phyloP scores from a whole-genome alignment of 2,797 vertebrate species.

The Peromyscus eremicus region DNA sequence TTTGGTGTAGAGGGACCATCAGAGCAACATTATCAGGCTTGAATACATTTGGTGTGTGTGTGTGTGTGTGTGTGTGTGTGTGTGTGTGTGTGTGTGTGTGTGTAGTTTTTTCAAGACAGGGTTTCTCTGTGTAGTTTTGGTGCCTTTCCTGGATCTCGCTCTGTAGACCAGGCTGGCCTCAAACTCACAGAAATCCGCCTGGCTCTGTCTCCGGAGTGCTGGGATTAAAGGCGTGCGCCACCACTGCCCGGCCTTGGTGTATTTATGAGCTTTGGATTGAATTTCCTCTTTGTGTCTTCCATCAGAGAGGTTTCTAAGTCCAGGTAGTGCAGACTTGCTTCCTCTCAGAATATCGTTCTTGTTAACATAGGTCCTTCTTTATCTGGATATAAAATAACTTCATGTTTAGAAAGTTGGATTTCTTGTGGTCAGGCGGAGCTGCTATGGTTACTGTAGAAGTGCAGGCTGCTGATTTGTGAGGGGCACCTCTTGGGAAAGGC shows the following conservation, averaged over 20 bases:
- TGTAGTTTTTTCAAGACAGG: too few species aligned
- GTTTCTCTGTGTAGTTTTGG: too few species aligned
- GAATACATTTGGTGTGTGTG: background rate
- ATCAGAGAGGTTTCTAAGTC: conserved; percentile 19
- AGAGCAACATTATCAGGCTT: background rate
- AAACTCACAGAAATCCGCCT: too few species aligned
- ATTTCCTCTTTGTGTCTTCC: background rate
- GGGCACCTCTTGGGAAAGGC: background rate
- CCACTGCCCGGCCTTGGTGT: background rate
- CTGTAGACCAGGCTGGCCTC: too few species aligned
- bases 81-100: too few species aligned
- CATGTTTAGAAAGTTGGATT: background rate
- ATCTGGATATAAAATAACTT: conserved; percentile 29
- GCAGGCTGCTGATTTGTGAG: conserved; percentile 50
- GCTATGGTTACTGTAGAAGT: background rate
- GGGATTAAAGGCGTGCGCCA: too few species aligned
- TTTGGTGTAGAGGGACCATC: background rate
- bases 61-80: too few species aligned
- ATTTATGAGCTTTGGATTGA: background rate
- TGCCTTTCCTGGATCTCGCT: too few species aligned
- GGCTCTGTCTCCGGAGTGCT: too few species aligned
- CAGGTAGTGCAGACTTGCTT: background rate
- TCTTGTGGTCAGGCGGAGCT: conserved; percentile 1
- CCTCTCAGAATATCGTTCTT: background rate
- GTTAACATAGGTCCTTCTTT: background rate